Conservation (phyloP, 2,113 vertebrate genomes). For the Catharus fuscescens region DNA sequence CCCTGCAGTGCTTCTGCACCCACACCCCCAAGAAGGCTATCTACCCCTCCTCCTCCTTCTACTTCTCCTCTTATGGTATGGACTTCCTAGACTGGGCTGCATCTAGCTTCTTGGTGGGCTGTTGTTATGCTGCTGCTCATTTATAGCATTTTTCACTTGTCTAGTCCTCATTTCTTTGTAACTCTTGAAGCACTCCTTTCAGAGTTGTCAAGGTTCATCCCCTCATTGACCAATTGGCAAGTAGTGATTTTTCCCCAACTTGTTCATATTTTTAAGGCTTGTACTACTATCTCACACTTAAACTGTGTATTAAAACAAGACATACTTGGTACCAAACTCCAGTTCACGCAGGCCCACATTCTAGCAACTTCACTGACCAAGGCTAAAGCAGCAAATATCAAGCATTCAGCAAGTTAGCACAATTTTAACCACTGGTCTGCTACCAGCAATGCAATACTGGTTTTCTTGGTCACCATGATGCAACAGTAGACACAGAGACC, state of each 20-base stretch:
- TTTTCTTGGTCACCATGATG: neutral
- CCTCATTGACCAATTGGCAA: neutral
- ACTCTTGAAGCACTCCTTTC: neutral
- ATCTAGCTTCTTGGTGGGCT: neutral
- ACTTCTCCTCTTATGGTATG: neutral
- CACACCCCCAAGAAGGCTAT: rapidly evolving
- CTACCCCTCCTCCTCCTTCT: neutral
- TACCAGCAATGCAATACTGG: neutral
- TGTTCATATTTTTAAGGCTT: neutral
- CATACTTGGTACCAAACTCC: neutral
- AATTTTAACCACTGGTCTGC: neutral
- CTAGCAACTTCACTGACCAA: neutral
- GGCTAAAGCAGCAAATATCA: neutral
- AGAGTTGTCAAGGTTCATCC: neutral
- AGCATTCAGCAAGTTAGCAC: rapidly evolving
- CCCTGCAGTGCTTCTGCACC: neutral
- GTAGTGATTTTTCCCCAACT: neutral
- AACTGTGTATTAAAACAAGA: neutral
- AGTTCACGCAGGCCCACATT: neutral
- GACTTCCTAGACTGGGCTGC: neutral
- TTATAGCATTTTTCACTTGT: neutral
- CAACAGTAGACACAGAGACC: rapidly evolving
- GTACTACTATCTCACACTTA: neutral
- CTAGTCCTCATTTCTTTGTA: neutral
- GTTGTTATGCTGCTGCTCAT: neutral